Conservation (phyloP, 2,797 vertebrate genomes). For the Sebastes alutus region DNA sequence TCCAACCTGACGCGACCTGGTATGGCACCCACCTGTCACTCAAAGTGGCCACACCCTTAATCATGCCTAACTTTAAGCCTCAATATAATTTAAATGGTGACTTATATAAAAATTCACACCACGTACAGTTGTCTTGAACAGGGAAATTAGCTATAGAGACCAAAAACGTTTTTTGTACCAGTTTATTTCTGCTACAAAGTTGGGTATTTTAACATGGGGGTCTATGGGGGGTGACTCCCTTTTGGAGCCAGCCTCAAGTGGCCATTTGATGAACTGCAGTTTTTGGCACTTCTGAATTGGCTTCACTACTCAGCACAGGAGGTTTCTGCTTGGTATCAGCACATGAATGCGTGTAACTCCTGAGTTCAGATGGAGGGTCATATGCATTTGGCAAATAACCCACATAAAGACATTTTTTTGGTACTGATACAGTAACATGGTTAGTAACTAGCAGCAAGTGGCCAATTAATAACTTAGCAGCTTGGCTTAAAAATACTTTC, state of each 20-base stretch:
- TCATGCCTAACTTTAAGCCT: no score
- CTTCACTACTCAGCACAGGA: accelerated
- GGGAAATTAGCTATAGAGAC: neutral
- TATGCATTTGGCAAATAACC: slow-evolving; percentile 11
- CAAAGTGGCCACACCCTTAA: no score
- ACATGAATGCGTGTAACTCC: neutral
- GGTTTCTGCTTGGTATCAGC: no score
- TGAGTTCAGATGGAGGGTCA: slow-evolving; percentile 24
- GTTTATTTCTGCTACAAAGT: no score
- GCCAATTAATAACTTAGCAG: slow-evolving; percentile 41
- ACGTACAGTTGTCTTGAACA: neutral
- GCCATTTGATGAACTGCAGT: accelerated
- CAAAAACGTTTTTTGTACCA: neutral
- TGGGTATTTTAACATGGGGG: no score
- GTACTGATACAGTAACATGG: slow-evolving; percentile 1
- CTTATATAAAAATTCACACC: no score
- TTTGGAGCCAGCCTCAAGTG: no score
- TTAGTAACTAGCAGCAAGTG: slow-evolving; percentile 39
- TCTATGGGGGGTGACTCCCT: no score
- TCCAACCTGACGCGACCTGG: no score
- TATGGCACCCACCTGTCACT: no score
- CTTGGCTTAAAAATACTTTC: slow-evolving; percentile 50
- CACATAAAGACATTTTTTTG: neutral
- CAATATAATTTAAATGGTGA: no score
- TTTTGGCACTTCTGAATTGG: no score